Conservation (phyloP, 2,113 vertebrate genomes). For the cattle (Bos taurus) region DNA sequence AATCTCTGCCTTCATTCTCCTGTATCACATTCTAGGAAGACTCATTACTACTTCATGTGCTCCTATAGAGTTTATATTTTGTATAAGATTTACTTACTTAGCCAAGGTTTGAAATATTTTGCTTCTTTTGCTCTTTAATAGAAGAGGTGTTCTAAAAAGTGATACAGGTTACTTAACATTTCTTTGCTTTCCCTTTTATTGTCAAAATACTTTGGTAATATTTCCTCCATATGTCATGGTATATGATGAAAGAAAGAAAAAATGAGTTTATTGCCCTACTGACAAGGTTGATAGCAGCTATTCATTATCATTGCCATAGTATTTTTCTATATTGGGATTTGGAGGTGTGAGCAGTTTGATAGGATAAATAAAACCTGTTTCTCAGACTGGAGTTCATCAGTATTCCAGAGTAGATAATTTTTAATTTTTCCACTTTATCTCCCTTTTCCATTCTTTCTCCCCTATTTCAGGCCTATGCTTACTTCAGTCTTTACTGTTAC, state of each 20-base stretch:
- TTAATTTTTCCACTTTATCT: neutral
- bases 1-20: constrained; percentile 49
- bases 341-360: neutral
- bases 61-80: constrained; percentile 31
- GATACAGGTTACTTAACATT: neutral
- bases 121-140: constrained; percentile 3
- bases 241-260: neutral
- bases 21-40: constrained; percentile 21
- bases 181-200: constrained; percentile 26
- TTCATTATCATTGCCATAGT: neutral
- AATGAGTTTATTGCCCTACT: constrained; percentile 7
- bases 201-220: constrained; percentile 8
- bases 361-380: constrained; percentile 15
- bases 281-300: neutral
- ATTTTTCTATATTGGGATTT: constrained; percentile 2
- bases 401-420: neutral
- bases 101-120: constrained; percentile 21
- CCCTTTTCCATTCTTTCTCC: neutral
- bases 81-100: neutral
- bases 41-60: neutral
- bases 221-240: constrained; percentile 21
- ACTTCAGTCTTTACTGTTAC: neutral
- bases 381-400: neutral
- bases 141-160: constrained; percentile 11
- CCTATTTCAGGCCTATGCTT: neutral